These are phyloP conservation scores for Lordiphosa clarofinis DNA, from an alignment of 1,140 invertebrate genomes.

Conservation along the genomic window DNA sequence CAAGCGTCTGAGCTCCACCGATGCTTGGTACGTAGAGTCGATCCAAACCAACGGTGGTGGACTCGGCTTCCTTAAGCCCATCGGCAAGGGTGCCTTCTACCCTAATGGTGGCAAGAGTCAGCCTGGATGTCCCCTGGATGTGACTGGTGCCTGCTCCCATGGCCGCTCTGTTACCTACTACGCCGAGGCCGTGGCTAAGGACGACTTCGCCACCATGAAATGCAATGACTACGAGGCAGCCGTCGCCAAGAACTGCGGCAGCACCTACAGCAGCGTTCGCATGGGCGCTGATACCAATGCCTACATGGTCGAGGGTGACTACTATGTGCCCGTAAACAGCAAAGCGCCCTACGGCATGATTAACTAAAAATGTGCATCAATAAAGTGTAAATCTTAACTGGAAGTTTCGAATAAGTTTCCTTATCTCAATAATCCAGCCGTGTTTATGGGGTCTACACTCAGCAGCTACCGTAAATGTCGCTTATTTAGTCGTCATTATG, in stretches of 20 bases:
- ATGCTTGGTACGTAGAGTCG: constrained; percentile 70
- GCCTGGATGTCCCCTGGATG: constrained; percentile 81
- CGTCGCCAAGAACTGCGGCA: constrained; percentile 43
- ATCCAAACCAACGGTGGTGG: constrained; percentile 82
- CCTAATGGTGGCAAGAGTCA: constrained; percentile 81
- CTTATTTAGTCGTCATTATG: too few species aligned
- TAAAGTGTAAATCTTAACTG: constrained; percentile 17
- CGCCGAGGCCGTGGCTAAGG: constrained; percentile 79
- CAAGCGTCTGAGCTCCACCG: constrained; percentile 78
- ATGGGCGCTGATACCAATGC: constrained; percentile 78
- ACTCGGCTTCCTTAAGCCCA: constrained; percentile 80
- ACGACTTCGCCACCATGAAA: constrained; percentile 60
- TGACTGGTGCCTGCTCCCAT: constrained; percentile 80
- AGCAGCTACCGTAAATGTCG: too few species aligned
- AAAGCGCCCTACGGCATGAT: constrained; percentile 73
- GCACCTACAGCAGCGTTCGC: constrained; percentile 61
- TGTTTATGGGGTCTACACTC: too few species aligned
- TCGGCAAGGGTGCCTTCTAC: constrained; percentile 81
- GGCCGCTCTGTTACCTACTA: constrained; percentile 82
- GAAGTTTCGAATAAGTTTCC: not conserved
- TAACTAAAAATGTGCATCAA: constrained; percentile 35
- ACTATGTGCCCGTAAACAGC: constrained; percentile 61
- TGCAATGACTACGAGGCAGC: constrained; percentile 47
- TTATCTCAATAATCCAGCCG: too few species aligned
- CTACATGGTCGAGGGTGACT: constrained; percentile 68